phyloP scores from a whole-genome alignment of 2,113 vertebrate species.

The Lasiurus borealis region DNA sequence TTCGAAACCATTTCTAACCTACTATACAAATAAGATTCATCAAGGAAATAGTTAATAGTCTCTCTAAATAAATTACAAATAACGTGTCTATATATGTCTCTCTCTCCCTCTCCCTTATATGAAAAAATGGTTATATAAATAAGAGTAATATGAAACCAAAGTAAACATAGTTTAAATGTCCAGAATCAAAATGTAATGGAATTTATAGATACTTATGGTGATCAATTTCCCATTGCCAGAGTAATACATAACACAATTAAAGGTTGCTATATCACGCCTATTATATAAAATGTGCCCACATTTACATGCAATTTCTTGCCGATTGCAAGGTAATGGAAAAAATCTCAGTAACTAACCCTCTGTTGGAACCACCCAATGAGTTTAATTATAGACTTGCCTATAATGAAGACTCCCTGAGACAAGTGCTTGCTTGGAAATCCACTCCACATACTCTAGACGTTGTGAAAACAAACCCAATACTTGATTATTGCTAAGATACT shows the following conservation, averaged over 20 bases:
- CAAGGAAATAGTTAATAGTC: slow-evolving; percentile 36
- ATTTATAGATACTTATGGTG: background rate
- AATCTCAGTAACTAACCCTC: slow-evolving; percentile 51
- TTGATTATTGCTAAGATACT: slow-evolving; percentile 78
- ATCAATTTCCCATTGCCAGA: background rate
- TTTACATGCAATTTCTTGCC: slow-evolving; percentile 53
- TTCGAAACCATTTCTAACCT: background rate
- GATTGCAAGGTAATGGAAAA: slow-evolving; percentile 65
- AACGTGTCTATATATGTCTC: background rate
- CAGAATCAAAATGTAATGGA: background rate
- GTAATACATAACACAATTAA: slow-evolving; percentile 17
- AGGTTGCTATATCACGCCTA: background rate
- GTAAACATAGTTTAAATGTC: background rate
- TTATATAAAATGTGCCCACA: slow-evolving; percentile 11
- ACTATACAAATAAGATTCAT: background rate
- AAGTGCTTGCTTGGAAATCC: slow-evolving; percentile 61
- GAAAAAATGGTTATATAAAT: slow-evolving; percentile 10
- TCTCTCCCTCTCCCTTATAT: too few relatives aligned
- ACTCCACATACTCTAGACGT: background rate
- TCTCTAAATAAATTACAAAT: slow-evolving; percentile 53
- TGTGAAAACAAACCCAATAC: slow-evolving; percentile 55
- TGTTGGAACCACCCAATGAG: slow-evolving; percentile 58
- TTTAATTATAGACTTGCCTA: slow-evolving; percentile 73
- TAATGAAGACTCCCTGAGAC: slow-evolving; percentile 52
- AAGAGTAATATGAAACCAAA: slow-evolving; percentile 18